Evolutionary conservation across 2,888 invertebrate genomes (phyloP).

Genomic region (Epinotia ramella): DNA sequence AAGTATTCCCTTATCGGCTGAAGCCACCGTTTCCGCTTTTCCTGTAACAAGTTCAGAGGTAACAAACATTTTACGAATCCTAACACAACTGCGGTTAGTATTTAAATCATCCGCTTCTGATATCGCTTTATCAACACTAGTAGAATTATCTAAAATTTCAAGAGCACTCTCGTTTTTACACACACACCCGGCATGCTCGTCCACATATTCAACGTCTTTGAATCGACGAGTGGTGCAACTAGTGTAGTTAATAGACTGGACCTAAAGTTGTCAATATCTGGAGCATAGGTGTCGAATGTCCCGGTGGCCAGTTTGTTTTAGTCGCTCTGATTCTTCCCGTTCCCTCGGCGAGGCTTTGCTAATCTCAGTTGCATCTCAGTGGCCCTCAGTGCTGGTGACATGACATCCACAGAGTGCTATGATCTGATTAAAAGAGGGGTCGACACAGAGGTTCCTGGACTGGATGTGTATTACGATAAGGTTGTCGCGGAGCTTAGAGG

Average conservation of each 20-base stretch:
- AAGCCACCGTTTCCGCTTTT: slow-evolving; percentile 59
- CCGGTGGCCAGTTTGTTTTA: slow-evolving; percentile 77
- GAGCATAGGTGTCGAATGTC: slow-evolving; percentile 80
- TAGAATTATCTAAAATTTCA: slow-evolving; percentile 52
- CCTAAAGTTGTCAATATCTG: slow-evolving; percentile 77
- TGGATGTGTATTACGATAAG: slow-evolving; percentile 85
- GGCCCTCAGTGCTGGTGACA: slow-evolving; percentile 64
- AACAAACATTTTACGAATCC: slow-evolving; percentile 53
- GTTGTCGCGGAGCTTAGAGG: slow-evolving; percentile 86
- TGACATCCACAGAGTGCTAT: slow-evolving; percentile 83
- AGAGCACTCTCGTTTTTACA: slow-evolving; percentile 46
- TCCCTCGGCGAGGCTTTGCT: slow-evolving; percentile 60
- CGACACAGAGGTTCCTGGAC: slow-evolving; percentile 81
- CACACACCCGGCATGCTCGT: slow-evolving; percentile 47
- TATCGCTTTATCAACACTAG: slow-evolving; percentile 50
- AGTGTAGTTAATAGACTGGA: slow-evolving; percentile 67
- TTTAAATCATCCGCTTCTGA: slow-evolving; percentile 36
- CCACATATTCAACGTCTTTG: slow-evolving; percentile 30
- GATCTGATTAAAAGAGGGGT: slow-evolving; percentile 81
- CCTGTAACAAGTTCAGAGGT: slow-evolving; percentile 52
- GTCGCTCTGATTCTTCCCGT: slow-evolving; percentile 82
- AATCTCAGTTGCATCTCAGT: slow-evolving; percentile 64
- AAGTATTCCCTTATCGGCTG: slow-evolving; percentile 52
- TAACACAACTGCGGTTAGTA: neutral
- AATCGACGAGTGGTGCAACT: slow-evolving; percentile 36